These are phyloP conservation scores for Boleophthalmus pectinirostris DNA, from an alignment of 2,113 vertebrate species.

Conservation along the genomic window DNA sequence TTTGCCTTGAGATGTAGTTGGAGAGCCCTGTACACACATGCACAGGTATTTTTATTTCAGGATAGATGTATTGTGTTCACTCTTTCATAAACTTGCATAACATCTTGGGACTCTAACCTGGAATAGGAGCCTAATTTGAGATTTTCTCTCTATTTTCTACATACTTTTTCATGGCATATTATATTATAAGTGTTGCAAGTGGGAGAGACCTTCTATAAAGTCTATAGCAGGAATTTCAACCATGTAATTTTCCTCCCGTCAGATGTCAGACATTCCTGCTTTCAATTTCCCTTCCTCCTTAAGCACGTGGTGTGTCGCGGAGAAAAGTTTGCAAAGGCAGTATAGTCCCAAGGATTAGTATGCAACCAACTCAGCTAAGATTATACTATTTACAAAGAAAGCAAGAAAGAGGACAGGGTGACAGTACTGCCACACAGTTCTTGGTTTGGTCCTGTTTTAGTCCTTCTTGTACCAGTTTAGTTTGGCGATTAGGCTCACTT, in stretches of 20 bases:
- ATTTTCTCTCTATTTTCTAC: not conserved
- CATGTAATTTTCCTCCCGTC: conserved; percentile 31
- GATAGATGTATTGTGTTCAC: not conserved
- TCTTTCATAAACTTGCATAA: not conserved
- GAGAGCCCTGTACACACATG: too few relatives aligned
- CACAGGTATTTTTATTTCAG: too few relatives aligned
- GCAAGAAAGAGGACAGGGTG: not conserved
- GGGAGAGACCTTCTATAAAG: not conserved
- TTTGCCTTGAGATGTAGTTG: not conserved
- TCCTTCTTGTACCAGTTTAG: not conserved
- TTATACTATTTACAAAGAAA: not conserved
- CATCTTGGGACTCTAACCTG: not conserved
- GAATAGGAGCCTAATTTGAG: not conserved
- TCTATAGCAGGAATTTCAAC: conserved; percentile 11
- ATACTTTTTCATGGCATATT: not conserved
- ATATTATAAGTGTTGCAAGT: not conserved
- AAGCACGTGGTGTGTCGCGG: conserved; percentile 10
- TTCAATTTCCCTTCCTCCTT: conserved; percentile 19
- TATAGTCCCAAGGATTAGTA: not conserved
- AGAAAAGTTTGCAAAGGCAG: conserved; percentile 12
- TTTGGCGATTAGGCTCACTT: not conserved
- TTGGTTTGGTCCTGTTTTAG: not conserved
- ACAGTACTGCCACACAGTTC: too few relatives aligned
- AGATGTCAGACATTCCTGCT: conserved; percentile 49
- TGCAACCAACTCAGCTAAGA: conserved; percentile 8